Evolutionary conservation across 2,888 invertebrate species (phyloP), one percentile per base, ranked within the genome.

Genomic region (Standfussiana lucernea): DNA sequence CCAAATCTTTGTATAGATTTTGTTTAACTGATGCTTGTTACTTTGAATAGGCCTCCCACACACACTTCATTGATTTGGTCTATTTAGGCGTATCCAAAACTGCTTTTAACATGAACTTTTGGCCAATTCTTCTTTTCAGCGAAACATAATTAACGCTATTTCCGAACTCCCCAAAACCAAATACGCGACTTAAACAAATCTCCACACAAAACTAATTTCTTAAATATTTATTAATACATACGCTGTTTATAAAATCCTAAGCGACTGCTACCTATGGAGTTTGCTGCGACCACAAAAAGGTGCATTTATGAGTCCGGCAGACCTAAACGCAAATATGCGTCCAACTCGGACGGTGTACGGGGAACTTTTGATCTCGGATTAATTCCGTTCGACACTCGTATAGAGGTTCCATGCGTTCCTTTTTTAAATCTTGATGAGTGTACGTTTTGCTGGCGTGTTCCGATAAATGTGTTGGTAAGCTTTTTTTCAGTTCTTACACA

Each of bases 331-430:
- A 92, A 91, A 91, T 88, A 91, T 87, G 80, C 80, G 77, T 84
- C 82, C 69, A 75, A 77, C 77, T 81, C 74, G 69, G 65, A 80
- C 77, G 82, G 59, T 71, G 77, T 56, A 86, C 86, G 83, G 82
- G 76, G 80, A 91, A 92, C 89, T 90, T 92, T 92, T 92, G 89
- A 91, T 90, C 90, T 87, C 80, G 88, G 90, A 90, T 92, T 92
- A 91, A 92, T 90, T 90, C 86, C 87, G 65, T 77, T 82, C 83
- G 66, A 86, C 86, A 83, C 75, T 78, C 68, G 72, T 72, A 85
- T 53, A 56, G 72, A 85, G 24, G 40, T 69, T 64, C 61, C 28
- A 13, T 70, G 28, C 45, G n/a, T 73, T 80, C 45, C 13, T 87
- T 85, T 77, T 77, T 80, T 7, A 66, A 61, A 77, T 64, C 53